Percentiles rank a stretch among this genome's conserved stretches.
These are phyloP conservation scores for Stomorhina lunata DNA, from an alignment of 2,888 invertebrate genomes.

Conservation along the genomic window DNA sequence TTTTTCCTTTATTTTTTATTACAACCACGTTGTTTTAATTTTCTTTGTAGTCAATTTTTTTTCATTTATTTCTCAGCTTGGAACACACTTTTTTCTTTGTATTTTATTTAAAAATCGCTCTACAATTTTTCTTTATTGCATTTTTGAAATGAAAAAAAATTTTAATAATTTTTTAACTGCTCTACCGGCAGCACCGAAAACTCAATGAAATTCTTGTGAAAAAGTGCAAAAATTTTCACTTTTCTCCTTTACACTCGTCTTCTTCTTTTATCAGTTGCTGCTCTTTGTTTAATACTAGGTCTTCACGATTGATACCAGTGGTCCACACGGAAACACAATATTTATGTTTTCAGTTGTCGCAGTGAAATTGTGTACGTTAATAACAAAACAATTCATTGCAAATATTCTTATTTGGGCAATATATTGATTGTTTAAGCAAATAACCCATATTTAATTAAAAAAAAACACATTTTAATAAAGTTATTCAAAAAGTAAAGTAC, in stretches of 20 bases:
- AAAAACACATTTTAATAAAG: too few species aligned
- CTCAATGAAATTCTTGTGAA: constrained; percentile 53
- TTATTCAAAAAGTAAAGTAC: too few species aligned
- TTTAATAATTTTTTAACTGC: constrained; percentile 27
- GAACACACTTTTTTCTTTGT: not conserved
- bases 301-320: too few species aligned
- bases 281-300: not conserved
- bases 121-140: not conserved
- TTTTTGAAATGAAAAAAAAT: not conserved
- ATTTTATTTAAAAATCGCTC: not conserved
- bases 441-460: too few species aligned
- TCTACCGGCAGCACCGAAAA: constrained; percentile 49
- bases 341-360: too few species aligned
- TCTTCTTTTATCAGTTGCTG: constrained; percentile 12
- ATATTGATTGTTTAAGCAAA: too few species aligned
- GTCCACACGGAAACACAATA: too few species aligned
- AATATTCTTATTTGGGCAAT: too few species aligned
- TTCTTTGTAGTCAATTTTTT: not conserved
- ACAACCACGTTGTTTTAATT: constrained; percentile 52
- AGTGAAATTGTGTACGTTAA: too few species aligned
- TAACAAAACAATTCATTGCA: too few species aligned
- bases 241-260: constrained; percentile 17
- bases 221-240: constrained; percentile 41
- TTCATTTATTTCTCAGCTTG: not conserved
- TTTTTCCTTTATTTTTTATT: not conserved